Evolutionary conservation across 2,797 vertebrate species (phyloP), one percentile per base, ranked within the genome.

Genomic region (Phylloscopus collybita): DNA sequence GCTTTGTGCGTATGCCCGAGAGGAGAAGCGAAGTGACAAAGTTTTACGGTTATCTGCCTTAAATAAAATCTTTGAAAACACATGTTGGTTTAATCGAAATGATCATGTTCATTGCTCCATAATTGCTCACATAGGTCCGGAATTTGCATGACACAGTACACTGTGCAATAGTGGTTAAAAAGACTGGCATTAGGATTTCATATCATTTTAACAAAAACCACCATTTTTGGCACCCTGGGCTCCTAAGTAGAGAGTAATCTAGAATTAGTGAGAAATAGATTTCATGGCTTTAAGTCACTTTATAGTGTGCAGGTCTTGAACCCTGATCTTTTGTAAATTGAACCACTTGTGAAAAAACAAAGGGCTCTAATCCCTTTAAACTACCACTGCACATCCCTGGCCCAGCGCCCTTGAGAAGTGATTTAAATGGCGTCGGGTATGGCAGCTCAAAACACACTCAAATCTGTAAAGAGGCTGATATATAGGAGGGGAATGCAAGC

Each of bases 281-380:
- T 97, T 97, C 96, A 97, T 97, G 96, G 95, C 95, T 97, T 96
- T 96, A 97, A 97, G 95, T 96, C 96, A 97, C 96, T 96, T 96
- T 96, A 97, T 96, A 96, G 95, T 96, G 92, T 93, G 95, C 80
- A 94, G 95, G 95, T 96, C 96, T 85, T 96, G 96, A 97, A 96
- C 96, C 95, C 95, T 97, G 96, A 97, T 96, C 96, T 96, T 97
- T 97, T 94, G 95, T 96, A 97, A 96, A 96, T 96, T 93, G 96
- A 96, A 95, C 94, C 96, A 96, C 96, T 96, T 96, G 94, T 96
- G 96, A 94, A 96, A 96, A 97, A 96, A 97, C 96, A 96, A 97
- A 97, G 88, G 93, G 65, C 96, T 97, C 92, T 97, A 96, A 97
- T 97, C 96, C 96, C 90, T 96, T 96, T 96, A 96, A 94, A 96